Evolutionary conservation across 1,140 invertebrate genomes (phyloP), one percentile per base, ranked within the genome.

Genomic region (Drosophila nikananu): DNA sequence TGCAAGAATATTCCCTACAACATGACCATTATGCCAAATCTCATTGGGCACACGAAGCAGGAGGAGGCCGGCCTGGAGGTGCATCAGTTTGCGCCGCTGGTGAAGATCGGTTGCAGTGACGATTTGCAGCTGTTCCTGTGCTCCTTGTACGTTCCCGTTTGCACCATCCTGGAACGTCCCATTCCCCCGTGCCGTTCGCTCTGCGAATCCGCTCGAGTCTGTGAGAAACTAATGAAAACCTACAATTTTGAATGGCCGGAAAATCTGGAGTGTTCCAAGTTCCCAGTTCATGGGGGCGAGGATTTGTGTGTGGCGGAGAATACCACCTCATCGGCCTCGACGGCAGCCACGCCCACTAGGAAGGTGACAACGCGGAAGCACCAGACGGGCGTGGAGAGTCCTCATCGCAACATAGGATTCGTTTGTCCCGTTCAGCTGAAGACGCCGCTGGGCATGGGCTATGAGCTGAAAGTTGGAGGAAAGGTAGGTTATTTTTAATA

Each of bases 221-320:
- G 99, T 93, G 98, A 99, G 92, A 94, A 94, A 6, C 94, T 99
- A 7, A 99, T 99, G 97, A 96, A 96, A 66, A 96, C 96, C 61
- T 99, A 99, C 94, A 97, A 97, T 12, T 98, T 98, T 86, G 94
- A 95, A 27, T 99, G 99, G 99, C 99, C 99, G 0, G 97, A 98
- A 66, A 95, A 96, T 91, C 94, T 99, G 25, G 96, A 98, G 73
- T 99, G 99, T 92, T 95, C 96, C 25, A 96, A 97, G 86, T 98
- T 99, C 90, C 99, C 99, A 0, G 95, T 96, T 25, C 94, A 95
- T 25, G 94, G 94, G 32, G 94, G 90, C 12, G 93, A 95, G 49
- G 94, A 95, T 19, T 94, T 99, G 39, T 99, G 98, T 93, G 97
- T 99, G 7, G 97, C 97, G 2, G 96, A 97, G 84, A 97, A 98